Evolutionary conservation across 2,113 vertebrate genomes (phyloP).

Genomic region (Myiozetetes cayanensis): DNA sequence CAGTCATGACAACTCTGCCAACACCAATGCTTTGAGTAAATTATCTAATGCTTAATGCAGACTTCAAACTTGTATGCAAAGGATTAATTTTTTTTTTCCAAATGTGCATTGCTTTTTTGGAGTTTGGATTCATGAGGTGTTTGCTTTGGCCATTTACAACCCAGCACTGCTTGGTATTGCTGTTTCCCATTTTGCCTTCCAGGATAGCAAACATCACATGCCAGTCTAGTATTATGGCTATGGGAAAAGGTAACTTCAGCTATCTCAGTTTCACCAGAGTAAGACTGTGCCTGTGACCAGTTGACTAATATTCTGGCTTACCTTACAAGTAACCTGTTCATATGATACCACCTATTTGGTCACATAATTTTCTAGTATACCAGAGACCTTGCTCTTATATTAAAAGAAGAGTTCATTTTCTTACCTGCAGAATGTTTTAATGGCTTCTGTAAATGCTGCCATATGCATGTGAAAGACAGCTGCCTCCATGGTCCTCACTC

Average conservation of each 20-base stretch:
- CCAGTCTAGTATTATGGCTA: background rate
- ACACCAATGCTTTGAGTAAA: background rate
- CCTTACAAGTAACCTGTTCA: background rate
- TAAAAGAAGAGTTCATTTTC: background rate
- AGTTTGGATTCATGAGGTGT: background rate
- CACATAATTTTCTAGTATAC: background rate
- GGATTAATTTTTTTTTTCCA: background rate
- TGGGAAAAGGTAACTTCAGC: background rate
- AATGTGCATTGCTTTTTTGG: background rate
- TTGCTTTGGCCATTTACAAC: background rate
- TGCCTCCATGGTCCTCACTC: background rate
- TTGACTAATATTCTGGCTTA: background rate
- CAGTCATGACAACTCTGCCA: background rate
- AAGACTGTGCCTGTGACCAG: background rate
- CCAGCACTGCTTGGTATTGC: background rate
- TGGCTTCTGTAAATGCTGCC: background rate
- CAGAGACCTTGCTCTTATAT: background rate
- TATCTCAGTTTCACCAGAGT: background rate
- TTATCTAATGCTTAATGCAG: background rate
- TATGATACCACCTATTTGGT: background rate
- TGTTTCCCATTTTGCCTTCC: background rate
- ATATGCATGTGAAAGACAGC: background rate
- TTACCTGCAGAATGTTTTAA: background rate
- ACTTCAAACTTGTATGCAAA: background rate
- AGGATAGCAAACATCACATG: background rate